Percentiles rank a stretch among this genome's conserved stretches.
Conservation (phyloP, 2,797 vertebrate species). For the Characodon lateralis region DNA sequence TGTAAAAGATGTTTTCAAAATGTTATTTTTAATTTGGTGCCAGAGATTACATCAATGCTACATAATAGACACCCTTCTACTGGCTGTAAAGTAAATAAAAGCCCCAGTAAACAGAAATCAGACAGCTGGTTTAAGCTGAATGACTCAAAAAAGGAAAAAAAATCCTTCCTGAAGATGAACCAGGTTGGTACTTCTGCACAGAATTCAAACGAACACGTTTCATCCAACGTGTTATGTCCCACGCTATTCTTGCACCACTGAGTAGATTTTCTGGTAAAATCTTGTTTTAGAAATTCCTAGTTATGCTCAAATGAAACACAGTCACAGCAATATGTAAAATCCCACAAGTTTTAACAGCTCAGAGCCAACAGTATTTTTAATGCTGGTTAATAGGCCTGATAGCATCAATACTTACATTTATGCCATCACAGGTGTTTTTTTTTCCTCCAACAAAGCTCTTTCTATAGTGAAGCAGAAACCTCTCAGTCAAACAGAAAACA, state of each 20-base stretch:
- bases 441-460: slow-evolving; percentile 26
- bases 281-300: neutral
- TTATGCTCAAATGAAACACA: slow-evolving; percentile 29
- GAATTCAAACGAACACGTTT: too few species aligned
- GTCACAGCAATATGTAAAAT: slow-evolving; percentile 22
- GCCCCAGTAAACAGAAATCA: too few species aligned
- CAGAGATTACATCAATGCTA: too few species aligned
- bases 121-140: too few species aligned
- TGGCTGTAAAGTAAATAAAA: too few species aligned
- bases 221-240: too few species aligned
- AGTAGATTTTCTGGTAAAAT: neutral
- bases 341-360: slow-evolving; percentile 40
- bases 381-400: slow-evolving; percentile 28
- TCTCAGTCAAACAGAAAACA: slow-evolving; percentile 29
- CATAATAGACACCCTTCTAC: too few species aligned
- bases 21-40: too few species aligned
- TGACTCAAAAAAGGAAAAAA: too few species aligned
- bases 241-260: neutral
- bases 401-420: slow-evolving; percentile 38
- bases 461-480: slow-evolving; percentile 42
- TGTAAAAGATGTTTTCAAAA: too few species aligned
- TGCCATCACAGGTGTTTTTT: slow-evolving; percentile 9
- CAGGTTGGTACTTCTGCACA: too few species aligned
- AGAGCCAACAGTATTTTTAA: slow-evolving; percentile 32
- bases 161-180: too few species aligned